Conservation (phyloP, 2,797 vertebrate genomes). For the Microctenopoma steveboyesi region DNA sequence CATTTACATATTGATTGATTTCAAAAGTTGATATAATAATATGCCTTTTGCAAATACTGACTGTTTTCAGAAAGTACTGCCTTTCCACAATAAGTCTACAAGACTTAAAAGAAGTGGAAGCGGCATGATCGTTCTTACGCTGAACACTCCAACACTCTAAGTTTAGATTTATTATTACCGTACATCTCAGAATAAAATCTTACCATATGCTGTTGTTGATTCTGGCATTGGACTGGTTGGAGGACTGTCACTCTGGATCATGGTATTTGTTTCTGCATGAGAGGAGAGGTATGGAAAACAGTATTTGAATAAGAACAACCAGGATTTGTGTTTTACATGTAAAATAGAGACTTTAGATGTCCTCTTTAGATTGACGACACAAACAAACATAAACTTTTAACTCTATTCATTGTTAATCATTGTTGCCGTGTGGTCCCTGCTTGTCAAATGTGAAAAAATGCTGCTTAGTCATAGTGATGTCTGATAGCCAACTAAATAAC, state of each 20-base stretch:
- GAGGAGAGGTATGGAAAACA: conserved; percentile 10
- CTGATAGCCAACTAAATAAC: too few species aligned
- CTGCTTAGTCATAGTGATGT: background rate
- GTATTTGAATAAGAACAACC: conserved; percentile 9
- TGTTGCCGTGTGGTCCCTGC: background rate
- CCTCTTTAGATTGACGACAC: background rate
- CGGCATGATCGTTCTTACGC: background rate
- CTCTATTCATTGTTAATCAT: background rate
- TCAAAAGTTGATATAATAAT: too few species aligned
- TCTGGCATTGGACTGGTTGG: accelerated
- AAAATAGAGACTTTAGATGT: conserved; percentile 1
- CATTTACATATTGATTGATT: background rate
- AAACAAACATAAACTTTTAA: background rate
- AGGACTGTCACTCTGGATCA: accelerated
- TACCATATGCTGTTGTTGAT: conserved; percentile 7
- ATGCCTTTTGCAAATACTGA: background rate
- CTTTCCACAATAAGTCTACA: background rate
- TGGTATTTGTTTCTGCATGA: background rate
- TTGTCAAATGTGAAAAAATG: background rate
- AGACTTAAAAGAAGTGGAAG: background rate
- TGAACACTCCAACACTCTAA: too few species aligned
- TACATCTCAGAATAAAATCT: conserved; percentile 12
- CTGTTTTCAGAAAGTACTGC: background rate
- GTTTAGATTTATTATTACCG: background rate
- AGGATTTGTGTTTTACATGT: background rate